Base-by-base conservation (phyloP, 23 tunicate genomes). In the Halocynthia aurantium region DNA sequence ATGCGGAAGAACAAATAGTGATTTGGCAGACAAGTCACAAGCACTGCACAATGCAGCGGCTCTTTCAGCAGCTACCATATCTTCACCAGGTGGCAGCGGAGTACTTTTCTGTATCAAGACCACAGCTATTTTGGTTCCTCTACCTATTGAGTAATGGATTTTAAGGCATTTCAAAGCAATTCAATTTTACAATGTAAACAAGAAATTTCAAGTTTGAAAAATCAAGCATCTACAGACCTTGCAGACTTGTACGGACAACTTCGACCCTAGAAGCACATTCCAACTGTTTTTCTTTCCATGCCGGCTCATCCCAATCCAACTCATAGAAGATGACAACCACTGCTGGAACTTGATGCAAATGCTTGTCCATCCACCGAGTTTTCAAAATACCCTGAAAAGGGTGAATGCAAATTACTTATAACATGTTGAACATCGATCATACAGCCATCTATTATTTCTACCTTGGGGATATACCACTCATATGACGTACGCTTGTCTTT, bases 401-500 rank as follows among this genome's bases (percentile, higher is more conserved):
- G 40, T 67, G 72, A 67, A 67, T 20, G n/a, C 72, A 60, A 31
- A 60, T n/a, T 60, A 60, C 18, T 0, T 60, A 18, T 17, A 60
- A 15, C 17, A 18, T 2, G 18, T 15, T n/a, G 64, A 18, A 60
- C 2, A 15, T 15, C 18, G 64, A 57, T 57, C 13, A 57, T 13
- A 57, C 13, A n/a, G 72, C 17, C 17, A 15, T 5, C 17, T 15
- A 20, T 68, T 72, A 15, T 22, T 15, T 44, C 19, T 56, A 74
- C 78, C 73, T 91, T 91, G 6, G 97, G 97, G 8, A 91, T 91
- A 53, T 91, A 91, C 97, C 97, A 91, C 44, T 91, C 97, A 82
- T 91, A 91, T 0, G 97, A 91, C 54, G 89, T 81, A 44, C 97
- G 76, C 54, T 81, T 91, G n/a, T 85, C 67, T 64, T 91, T 91